Base-by-base conservation (phyloP, 2,888 invertebrate species). In the Temnothorax rugatulus region DNA sequence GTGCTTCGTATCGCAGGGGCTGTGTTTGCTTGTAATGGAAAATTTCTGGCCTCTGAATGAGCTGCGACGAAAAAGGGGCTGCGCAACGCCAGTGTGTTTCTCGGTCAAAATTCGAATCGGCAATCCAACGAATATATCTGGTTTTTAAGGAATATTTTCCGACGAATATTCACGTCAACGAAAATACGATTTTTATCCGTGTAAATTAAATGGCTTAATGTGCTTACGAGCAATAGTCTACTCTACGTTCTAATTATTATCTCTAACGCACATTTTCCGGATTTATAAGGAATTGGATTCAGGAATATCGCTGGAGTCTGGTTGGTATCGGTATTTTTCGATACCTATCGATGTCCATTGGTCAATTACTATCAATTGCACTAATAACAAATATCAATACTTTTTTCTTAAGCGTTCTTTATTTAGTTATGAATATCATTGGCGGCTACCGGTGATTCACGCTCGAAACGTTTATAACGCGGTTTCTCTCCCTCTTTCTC, bases 1-100 rank as follows among this genome's bases (percentile, higher is more conserved):
- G 82, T 86, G 84, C 85, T 82, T 63, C 7, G 75, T 50, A 50
- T 64, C 59, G 44, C 52, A 29, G 47, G 18, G 66, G 29, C 47
- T 50, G 38, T 54, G 47, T 85, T 87, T 83, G 86, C 87, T 82
- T 89, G 77, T 41, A 75, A 74, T 41, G 47, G 77, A 79, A 84
- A 84, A 84, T 79, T 75, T 66, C 85, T 89, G 79, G 82, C 83
- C 79, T 84, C 83, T 47, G 64, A 63, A 63, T 50, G 63, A 38
- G 21, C 34, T 11, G 21, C 34, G 63, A 47, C 75, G 47, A 29
- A 29, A 34, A 47, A 63, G 47, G 34, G 25, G 18, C 38, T 54
- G 54, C 38, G 5, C 9, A 4, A 54, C 54, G 50, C 52, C 21
- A 57, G 18, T 57, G 13, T 25, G 41, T 59, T n/a, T 59, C 44